Base-by-base conservation (phyloP, 2,797 vertebrate genomes). In the Florisuga fusca region DNA sequence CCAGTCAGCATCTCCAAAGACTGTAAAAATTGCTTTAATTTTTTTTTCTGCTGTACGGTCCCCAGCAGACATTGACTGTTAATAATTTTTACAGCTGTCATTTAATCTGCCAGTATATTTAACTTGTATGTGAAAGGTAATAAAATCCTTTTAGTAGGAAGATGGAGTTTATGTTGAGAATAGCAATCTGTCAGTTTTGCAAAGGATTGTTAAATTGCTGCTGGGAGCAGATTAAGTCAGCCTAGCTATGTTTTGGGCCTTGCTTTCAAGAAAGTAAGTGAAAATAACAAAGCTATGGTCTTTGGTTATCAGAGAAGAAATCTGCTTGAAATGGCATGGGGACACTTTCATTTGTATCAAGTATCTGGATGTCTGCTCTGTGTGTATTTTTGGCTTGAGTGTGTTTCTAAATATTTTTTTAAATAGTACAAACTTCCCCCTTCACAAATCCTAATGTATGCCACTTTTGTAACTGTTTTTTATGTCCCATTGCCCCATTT, bases 121-220 rank as follows among this genome's bases (percentile, higher is more conserved):
- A 97, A 96, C 83, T 93, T 93, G 77, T 92, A 90, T 50, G 58
- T 50, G 25, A 95, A 93, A 95, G 73, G 75, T 91, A 96, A 96
- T 97, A 97, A 97, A 96, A 95, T 90, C 91, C 78, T 95, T 96
- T 97, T 95, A 95, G 89, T 84, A 96, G 82, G 83, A 96, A 97
- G 94, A 94, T 87, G 57, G 93, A 97, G 89, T 96, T 97, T 96
- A 96, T 94, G 94, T 92, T 96, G 87, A 96, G 95, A 97, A 96
- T 96, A 95, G 91, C 91, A 96, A 95, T 93, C 93, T 96, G 58
- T 96, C 77, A 31, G n/a, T 90, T 97, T 96, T 96, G 84, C 84
- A 94, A 95, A 93, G 50, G 90, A 82, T 74, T 94, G 31, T 92
- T 96, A 90, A 96, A 94, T 89, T 90, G 36, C 79, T 67, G 33